Base-by-base conservation (phyloP, 2,888 invertebrate species). In the Athripsodes cinereus region DNA sequence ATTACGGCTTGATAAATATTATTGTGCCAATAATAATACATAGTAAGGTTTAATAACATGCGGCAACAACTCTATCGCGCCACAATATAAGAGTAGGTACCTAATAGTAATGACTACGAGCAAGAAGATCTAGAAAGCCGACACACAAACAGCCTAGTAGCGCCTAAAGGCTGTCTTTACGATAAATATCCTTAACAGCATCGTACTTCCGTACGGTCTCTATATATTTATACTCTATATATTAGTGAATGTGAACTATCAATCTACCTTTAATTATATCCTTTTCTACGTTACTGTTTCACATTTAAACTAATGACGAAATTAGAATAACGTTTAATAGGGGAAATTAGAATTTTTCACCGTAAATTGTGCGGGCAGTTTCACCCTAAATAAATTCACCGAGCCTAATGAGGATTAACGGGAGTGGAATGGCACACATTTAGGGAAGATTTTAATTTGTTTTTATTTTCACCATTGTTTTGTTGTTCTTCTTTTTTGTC, bases 1-100 rank as follows among this genome's bases (percentile, higher is more conserved):
- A 54, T 55, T 55, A 55, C 16, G 55, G 8, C 55, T 49, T 44
- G 3, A n/a, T 34, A 34, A 10, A 10, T 44, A 34, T 49, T 35
- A 26, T 26, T 26, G 26, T 26, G 10, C 10, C 26, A 10, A 26
- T 26, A 26, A 26, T 26, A 26, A 26, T 10, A 26, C 26, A 3
- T 26, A 26, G 26, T 3, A 6, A 26, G n/a, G n/a, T 26, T 26
- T 26, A 26, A 6, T 26, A 26, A 26, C 10, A 26, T 26, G 26
- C 10, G 26, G 26, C 10, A 6, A 26, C 10, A 26, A 6, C 26
- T 10, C 26, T 10, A 26, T 10, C 10, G 3, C 26, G 5, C 26
- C 26, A 26, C 26, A 26, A n/a, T 26, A 26, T 3, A 26, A 26
- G 3, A 26, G 10, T 26, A 10, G 10, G 5, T 26, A 10, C 10